Conservation (phyloP, 2,888 invertebrate genomes). For the Hypercompe scribonia region DNA sequence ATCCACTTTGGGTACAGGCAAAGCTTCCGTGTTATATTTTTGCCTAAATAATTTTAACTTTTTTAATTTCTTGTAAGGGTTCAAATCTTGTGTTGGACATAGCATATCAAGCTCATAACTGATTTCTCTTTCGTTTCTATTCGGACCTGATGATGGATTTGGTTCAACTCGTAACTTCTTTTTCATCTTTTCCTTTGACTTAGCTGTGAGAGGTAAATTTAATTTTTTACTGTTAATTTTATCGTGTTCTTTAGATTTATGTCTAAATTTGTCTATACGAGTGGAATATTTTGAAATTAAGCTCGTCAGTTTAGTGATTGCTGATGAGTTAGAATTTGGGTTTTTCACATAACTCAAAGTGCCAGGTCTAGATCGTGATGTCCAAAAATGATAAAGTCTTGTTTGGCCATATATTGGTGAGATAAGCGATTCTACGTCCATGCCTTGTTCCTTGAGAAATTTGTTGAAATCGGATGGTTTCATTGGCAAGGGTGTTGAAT, state of each 20-base stretch:
- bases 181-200: neutral
- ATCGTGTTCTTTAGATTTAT: neutral
- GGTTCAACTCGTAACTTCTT: neutral
- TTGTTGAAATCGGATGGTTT: slow-evolving; percentile 61
- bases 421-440: slow-evolving; percentile 69
- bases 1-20: neutral
- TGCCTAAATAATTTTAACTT: slow-evolving; percentile 10
- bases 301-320: neutral
- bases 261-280: neutral
- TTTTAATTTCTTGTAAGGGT: neutral
- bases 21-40: neutral
- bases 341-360: neutral
- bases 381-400: neutral
- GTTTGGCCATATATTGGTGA: slow-evolving; percentile 48
- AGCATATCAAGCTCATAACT: neutral
- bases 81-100: too few species aligned
- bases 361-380: neutral
- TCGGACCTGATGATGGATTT: neutral
- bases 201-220: neutral
- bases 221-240: neutral
- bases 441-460: slow-evolving; percentile 65
- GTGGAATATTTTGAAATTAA: slow-evolving; percentile 1
- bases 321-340: neutral
- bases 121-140: neutral
- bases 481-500: slow-evolving; percentile 74